Percentiles rank a stretch among this genome's conserved stretches.
Conservation (phyloP, 2,113 vertebrate genomes). For the Phrynosoma blainvillii region DNA sequence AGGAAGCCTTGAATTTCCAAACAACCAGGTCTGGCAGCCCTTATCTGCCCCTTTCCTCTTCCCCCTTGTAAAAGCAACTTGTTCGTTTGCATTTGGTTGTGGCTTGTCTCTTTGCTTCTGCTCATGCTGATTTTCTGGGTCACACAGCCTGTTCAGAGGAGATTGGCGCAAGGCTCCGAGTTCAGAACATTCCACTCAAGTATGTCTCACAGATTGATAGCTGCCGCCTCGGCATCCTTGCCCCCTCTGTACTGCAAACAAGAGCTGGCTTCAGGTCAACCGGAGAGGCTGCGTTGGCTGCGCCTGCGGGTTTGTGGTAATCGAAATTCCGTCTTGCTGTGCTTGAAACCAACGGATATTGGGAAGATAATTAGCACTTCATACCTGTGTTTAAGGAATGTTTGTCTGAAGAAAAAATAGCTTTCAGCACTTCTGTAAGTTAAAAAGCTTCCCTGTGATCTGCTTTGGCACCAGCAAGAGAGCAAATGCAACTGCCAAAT, state of each 20-base stretch:
- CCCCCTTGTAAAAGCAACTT: background rate
- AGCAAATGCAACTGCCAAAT: background rate
- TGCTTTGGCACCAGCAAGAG: background rate
- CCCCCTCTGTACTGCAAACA: background rate
- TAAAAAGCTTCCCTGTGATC: background rate
- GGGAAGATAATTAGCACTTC: background rate
- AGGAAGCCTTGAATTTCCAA: background rate
- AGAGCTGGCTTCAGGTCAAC: background rate
- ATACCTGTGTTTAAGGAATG: background rate
- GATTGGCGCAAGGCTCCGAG: background rate
- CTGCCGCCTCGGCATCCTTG: background rate
- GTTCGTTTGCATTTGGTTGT: background rate
- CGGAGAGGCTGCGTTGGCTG: background rate
- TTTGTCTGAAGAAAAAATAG: background rate
- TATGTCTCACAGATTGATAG: background rate
- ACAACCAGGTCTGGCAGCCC: background rate
- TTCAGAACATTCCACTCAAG: background rate
- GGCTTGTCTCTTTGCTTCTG: rapidly evolving
- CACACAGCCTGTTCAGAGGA: background rate
- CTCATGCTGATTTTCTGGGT: background rate
- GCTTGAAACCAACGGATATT: background rate
- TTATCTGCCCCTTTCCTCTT: background rate
- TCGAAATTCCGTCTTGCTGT: background rate
- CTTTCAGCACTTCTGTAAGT: background rate
- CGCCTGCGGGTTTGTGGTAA: background rate